Evolutionary conservation across 2,113 vertebrate species (phyloP).

Genomic region (Haplochromis burtoni): DNA sequence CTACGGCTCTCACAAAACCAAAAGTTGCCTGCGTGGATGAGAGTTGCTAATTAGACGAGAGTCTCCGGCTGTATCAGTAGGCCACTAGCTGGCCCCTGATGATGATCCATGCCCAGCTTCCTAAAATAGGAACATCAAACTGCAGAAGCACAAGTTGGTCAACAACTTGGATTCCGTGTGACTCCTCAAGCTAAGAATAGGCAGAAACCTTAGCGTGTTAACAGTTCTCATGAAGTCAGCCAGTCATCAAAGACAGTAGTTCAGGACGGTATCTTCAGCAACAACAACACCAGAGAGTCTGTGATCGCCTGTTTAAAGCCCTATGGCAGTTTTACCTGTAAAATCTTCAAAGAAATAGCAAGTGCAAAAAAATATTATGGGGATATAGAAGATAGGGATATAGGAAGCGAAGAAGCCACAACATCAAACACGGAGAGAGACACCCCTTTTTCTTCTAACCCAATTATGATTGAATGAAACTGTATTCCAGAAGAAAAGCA

Average conservation of each 20-base stretch:
- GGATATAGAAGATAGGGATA: neutral
- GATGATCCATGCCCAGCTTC: conserved; percentile 52
- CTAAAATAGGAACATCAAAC: conserved; percentile 54
- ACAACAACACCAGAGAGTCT: conserved; percentile 52
- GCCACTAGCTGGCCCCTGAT: conserved; percentile 31
- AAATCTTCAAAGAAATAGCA: conserved; percentile 6
- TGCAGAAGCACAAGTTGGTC: conserved; percentile 56
- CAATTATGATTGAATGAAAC: conserved; percentile 51
- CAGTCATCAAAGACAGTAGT: conserved; percentile 64
- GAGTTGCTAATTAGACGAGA: conserved; percentile 68
- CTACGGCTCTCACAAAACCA: conserved; percentile 5
- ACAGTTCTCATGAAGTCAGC: conserved; percentile 55
- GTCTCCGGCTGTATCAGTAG: conserved; percentile 49
- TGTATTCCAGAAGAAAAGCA: conserved; percentile 4
- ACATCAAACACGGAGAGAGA: neutral
- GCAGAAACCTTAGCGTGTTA: conserved; percentile 66
- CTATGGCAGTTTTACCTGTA: neutral
- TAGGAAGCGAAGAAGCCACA: neutral
- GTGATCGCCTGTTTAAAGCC: neutral
- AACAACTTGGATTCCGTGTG: conserved; percentile 64
- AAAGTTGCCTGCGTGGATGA: conserved; percentile 15
- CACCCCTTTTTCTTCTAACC: conserved; percentile 13
- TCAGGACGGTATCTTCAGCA: conserved; percentile 50
- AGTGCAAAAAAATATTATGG: neutral
- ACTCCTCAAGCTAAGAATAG: conserved; percentile 67